Conservation (phyloP, 2,113 vertebrate species). For the Larimichthys crocea region DNA sequence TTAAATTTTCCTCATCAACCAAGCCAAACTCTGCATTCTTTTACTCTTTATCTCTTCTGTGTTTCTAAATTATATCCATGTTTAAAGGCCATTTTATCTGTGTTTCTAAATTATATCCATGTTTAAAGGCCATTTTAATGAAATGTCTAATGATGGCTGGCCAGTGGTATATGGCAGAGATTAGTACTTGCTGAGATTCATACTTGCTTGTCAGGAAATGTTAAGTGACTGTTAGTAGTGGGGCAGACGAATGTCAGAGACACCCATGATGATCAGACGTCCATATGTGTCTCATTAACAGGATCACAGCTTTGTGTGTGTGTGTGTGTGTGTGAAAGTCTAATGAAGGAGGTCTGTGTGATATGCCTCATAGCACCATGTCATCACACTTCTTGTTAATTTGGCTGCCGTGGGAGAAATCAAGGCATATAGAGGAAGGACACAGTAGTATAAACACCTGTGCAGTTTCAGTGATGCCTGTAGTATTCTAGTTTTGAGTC, state of each 20-base stretch:
- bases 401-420: conserved; percentile 38
- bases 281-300: conserved; percentile 69
- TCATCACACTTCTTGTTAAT: conserved; percentile 39
- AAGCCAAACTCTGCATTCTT: not conserved
- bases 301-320: conserved; percentile 51
- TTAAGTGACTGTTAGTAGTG: conserved; percentile 17
- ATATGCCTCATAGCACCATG: conserved; percentile 22
- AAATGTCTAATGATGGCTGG: conserved; percentile 55
- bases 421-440: not conserved
- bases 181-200: conserved; percentile 46
- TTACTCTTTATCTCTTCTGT: not conserved
- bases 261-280: conserved; percentile 42
- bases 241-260: conserved; percentile 20
- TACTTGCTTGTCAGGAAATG: conserved; percentile 1
- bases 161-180: conserved; percentile 49
- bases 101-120: conserved; percentile 45
- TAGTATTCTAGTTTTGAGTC: not conserved
- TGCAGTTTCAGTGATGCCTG: not conserved
- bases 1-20: not conserved
- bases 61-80: conserved; percentile 44
- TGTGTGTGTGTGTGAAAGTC: conserved; percentile 43
- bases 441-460: not conserved
- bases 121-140: conserved; percentile 63
- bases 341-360: conserved; percentile 48
- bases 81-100: conserved; percentile 59